Evolutionary conservation across 2,797 vertebrate species (phyloP).

Genomic region (Cetoscarus ocellatus): DNA sequence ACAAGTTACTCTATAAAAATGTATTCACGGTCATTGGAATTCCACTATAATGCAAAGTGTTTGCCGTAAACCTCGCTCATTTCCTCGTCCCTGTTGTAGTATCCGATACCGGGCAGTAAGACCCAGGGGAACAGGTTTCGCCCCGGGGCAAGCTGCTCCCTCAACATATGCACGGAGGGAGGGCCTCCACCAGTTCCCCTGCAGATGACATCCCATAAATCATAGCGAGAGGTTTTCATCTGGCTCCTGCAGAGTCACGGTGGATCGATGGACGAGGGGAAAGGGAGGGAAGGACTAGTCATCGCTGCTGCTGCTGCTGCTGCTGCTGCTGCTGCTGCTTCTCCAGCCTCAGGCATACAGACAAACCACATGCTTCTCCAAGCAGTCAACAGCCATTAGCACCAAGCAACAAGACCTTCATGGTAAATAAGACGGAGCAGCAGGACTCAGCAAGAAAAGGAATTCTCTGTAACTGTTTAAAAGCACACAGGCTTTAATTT

Average conservation of each 20-base stretch:
- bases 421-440: slow-evolving; percentile 38
- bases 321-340: too few relatives aligned
- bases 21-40: slow-evolving; percentile 12
- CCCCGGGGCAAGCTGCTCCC: slow-evolving; percentile 30
- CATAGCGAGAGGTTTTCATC: slow-evolving; percentile 74
- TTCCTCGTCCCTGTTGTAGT: neutral
- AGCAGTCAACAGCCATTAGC: slow-evolving; percentile 57
- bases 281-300: slow-evolving; percentile 23
- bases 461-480: slow-evolving; percentile 14
- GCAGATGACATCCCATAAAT: slow-evolving; percentile 79
- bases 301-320: neutral
- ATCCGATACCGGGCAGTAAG: slow-evolving; percentile 19
- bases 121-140: slow-evolving; percentile 38
- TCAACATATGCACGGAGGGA: slow-evolving; percentile 23
- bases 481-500: slow-evolving; percentile 15
- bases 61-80: slow-evolving; percentile 23
- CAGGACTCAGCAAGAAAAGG: slow-evolving; percentile 27
- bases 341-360: slow-evolving; percentile 44
- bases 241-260: slow-evolving; percentile 72
- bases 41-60: slow-evolving; percentile 16
- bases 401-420: slow-evolving; percentile 21
- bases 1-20: neutral
- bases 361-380: slow-evolving; percentile 56
- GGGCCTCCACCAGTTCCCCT: slow-evolving; percentile 44
- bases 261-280: slow-evolving; percentile 67